phyloP scores from a whole-genome alignment of 2,888 invertebrate genomes.

The Heteromurus nitidus region DNA sequence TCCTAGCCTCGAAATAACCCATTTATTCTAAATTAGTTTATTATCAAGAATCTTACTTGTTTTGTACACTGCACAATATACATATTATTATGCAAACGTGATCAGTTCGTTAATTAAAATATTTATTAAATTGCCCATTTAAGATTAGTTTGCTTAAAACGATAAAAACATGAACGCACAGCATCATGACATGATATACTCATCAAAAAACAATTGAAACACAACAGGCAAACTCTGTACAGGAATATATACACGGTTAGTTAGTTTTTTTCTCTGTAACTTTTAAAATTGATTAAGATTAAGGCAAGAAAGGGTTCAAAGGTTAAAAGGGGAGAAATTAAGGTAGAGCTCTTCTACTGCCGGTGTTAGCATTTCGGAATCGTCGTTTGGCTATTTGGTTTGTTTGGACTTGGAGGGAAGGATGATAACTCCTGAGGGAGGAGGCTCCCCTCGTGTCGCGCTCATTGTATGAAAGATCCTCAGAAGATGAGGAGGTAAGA shows the following conservation, averaged over 20 bases:
- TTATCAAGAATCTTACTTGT: too few relatives aligned
- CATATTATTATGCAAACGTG: too few relatives aligned
- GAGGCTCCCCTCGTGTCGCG: not conserved
- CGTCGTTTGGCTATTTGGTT: not conserved
- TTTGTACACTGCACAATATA: too few relatives aligned
- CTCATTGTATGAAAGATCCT: not conserved
- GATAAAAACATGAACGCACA: not conserved
- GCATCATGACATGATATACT: too few relatives aligned
- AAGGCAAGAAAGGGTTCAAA: not conserved
- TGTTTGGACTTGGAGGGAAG: too few relatives aligned
- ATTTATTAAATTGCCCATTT: not conserved
- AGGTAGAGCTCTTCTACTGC: not conserved
- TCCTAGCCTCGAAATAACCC: not conserved
- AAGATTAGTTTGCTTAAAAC: not conserved
- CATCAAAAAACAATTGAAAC: too few relatives aligned
- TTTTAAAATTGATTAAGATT: not conserved
- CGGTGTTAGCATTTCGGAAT: not conserved
- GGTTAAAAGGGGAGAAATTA: not conserved
- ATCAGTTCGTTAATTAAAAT: too few relatives aligned
- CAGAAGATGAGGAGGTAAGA: not conserved
- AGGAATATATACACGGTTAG: slow-evolving; percentile 5
- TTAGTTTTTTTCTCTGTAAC: not conserved
- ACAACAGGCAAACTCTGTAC: too few relatives aligned
- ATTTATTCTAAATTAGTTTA: too few relatives aligned
- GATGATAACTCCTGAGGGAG: not conserved